Evolutionary conservation across 1,140 invertebrate species (phyloP), one percentile per base, ranked within the genome.

Genomic region (Conus betulinus): DNA sequence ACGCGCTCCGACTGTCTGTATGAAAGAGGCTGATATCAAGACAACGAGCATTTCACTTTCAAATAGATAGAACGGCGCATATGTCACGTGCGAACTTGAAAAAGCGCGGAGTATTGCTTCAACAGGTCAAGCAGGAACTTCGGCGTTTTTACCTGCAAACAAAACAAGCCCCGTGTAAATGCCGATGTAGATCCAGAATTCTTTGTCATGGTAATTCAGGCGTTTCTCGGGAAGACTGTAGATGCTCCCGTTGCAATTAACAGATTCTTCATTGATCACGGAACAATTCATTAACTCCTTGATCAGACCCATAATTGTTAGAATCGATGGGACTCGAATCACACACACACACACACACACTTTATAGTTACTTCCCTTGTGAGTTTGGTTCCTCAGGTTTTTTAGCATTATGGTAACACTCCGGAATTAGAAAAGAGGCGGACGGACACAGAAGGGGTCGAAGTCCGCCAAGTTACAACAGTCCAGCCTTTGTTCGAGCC

Each of bases 161-260:
- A 91, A 25, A 8, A 91, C 90, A 17, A 92, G 89, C 13, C 27
- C 87, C 39, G 76, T 63, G 55, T 92, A 92, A 63, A 92, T 85
- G 15, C 87, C 88, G 23, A 92, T 81, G 84, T 92, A 92, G 20
- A 92, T 90, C 91, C 91, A 92, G 82, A 92, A 92, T 84, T 60
- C 63, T 57, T 85, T 78, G 71, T 91, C 91, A 71, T 85, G 57
- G 74, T 88, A 89, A 20, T 84, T 90, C 25, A 92, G 89, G 2
- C 84, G 74, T 67, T 85, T 84, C 84, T 92, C 91, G n/a, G 88
- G 88, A 10, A 91, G 55, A 17, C 67, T 83, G 86, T 90, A 91
- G 15, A 85, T 20, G 8, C 88, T 92, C 11, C 89, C 89, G 84
- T 91, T 91, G 60, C 91, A 92, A 10, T 84, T 76, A 3, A 92